These are phyloP conservation scores for Andrena cerasifolii DNA, from an alignment of 1,140 invertebrate species.

Conservation along the genomic window DNA sequence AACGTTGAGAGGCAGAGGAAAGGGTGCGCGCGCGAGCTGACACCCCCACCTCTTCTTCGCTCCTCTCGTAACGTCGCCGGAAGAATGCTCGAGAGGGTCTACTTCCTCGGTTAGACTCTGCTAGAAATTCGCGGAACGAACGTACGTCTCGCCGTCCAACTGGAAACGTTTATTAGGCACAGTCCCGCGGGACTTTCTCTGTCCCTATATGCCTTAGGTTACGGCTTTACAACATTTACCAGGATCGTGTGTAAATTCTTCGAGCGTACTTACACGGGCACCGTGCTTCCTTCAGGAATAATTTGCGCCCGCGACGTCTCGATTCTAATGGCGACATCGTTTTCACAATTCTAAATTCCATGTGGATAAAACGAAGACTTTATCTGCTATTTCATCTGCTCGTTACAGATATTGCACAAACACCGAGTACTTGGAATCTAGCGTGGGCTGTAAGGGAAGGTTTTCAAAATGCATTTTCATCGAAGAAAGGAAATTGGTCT, in stretches of 20 bases:
- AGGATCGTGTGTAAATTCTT: not conserved
- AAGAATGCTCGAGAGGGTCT: slow-evolving; percentile 62
- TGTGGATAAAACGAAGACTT: too few species aligned
- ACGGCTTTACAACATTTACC: not conserved
- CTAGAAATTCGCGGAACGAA: slow-evolving; percentile 39
- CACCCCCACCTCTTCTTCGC: slow-evolving; percentile 18
- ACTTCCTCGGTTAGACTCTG: slow-evolving; percentile 39
- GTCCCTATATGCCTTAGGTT: too few species aligned
- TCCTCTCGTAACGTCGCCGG: slow-evolving; percentile 55
- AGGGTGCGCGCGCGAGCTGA: slow-evolving; percentile 37
- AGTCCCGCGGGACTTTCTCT: not conserved
- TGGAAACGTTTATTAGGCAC: slow-evolving; percentile 10
- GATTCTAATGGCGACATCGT: too few species aligned
- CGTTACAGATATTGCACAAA: too few species aligned
- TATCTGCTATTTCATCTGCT: too few species aligned
- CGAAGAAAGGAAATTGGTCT: too few species aligned
- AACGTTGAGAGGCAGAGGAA: slow-evolving; percentile 40
- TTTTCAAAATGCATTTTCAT: too few species aligned
- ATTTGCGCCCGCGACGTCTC: too few species aligned
- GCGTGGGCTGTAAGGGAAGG: too few species aligned
- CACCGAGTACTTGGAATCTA: too few species aligned
- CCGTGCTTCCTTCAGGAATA: too few species aligned
- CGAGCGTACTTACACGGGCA: not conserved
- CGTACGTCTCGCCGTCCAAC: not conserved
- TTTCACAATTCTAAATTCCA: too few species aligned